Evolutionary conservation across 2,113 vertebrate genomes (phyloP).

Genomic region (Pygoscelis antarcticus): DNA sequence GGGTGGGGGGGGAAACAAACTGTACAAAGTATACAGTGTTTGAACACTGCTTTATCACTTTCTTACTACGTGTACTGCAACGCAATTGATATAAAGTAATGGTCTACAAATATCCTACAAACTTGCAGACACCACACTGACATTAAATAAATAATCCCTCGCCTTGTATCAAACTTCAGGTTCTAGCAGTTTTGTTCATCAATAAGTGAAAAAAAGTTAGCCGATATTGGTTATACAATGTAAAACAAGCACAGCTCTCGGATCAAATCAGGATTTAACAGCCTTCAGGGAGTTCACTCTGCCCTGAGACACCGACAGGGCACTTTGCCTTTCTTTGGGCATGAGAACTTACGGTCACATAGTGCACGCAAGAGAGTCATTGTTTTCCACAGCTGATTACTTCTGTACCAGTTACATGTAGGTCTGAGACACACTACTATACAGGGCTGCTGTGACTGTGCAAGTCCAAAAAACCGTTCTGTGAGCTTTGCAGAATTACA

Average conservation of each 20-base stretch:
- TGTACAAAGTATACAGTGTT: background rate
- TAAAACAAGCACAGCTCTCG: background rate
- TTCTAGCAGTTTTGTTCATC: background rate
- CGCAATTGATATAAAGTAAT: background rate
- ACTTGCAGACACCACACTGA: background rate
- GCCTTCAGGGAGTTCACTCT: background rate
- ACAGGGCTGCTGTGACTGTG: background rate
- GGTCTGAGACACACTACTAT: background rate
- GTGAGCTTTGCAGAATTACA: background rate
- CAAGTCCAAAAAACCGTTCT: background rate
- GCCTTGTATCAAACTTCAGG: background rate
- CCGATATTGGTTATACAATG: background rate
- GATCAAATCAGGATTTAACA: background rate
- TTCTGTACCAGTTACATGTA: background rate
- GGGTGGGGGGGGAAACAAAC: accelerated
- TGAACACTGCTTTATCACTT: background rate
- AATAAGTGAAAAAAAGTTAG: background rate
- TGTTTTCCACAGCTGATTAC: background rate
- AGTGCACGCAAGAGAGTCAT: background rate
- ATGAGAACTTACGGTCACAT: background rate
- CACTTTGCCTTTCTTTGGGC: background rate
- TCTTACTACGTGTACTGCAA: background rate
- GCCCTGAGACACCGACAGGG: background rate
- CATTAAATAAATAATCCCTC: background rate
- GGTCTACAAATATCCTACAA: background rate